Evolutionary conservation across 2,888 invertebrate species (phyloP), one percentile per base, ranked within the genome.

Genomic region (Siphonodentalium dalli): DNA sequence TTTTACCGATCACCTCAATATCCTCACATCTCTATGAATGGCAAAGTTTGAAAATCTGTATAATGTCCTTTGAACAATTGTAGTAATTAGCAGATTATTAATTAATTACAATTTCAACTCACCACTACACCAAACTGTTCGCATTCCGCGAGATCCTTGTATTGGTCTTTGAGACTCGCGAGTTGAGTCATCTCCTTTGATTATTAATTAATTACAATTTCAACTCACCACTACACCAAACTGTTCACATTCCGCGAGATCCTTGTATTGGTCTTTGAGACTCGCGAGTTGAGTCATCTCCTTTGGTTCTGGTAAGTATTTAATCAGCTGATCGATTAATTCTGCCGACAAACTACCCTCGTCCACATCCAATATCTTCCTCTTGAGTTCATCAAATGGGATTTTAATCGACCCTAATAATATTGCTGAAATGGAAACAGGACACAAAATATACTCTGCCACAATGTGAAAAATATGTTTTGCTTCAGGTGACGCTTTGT

Each of bases 251-350:
- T 94, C 95, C 1, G 83, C 78, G 61, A 84, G 82, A 11, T 93
- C 90, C 44, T 89, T 87, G 74, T 90, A 90, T 18, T 87, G 85
- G 55, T 88, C 88, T 74, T 91, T 90, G 60, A 90, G 86, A 58
- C 90, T 89, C 26, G 91, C 88, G 8, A 99, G 82, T 68, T 91
- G 89, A 64, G 89, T 90, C 20, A 99, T 83, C 72, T 94, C 91
- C 74, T 97, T 96, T 90, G 70, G 73, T 24, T 75, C 90, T 0
- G 99, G 98, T 61, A 98, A 86, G 80, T 93, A 93, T 84, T 92
- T 86, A 76, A 97, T 90, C 13, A 99, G 85, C 69, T 95, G 89
- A 78, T 96, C 93, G 9, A 98, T 82, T 38, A 95, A 88, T 69
- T 89, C 92, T n/a, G 90, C 90, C 0, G 90, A 89, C 40, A 99